Base-by-base conservation (phyloP, 2,888 invertebrate species). In the Allygus modestus region DNA sequence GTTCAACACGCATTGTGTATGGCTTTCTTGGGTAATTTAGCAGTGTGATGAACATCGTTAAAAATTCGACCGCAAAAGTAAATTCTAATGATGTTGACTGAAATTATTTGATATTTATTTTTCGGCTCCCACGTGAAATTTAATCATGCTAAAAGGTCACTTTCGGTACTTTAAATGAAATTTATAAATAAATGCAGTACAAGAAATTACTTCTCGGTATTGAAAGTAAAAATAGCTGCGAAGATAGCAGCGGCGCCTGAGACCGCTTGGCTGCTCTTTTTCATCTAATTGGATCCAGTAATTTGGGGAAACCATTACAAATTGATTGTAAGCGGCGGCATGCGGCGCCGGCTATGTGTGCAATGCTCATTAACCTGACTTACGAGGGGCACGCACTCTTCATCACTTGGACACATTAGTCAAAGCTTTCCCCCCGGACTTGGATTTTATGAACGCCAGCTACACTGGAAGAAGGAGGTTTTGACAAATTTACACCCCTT, bases 401-500 rank as follows among this genome's bases (percentile, higher is more conserved):
- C 41, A 23, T 41, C 71, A 41, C 41, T 23, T 12, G 1, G 41
- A n/a, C 41, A 41, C 41, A 37, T 46, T 43, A 46, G 46, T 41
- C 41, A 51, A 77, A 46, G 46, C 75, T 77, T 77, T 77, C 75
- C 28, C 75, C n/a, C 69, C 23, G 33, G 33, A 31, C 43, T 37
- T 26, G 51, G 43, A 77, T 77, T 77, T 77, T 77, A 77, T 77
- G 43, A 46, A 77, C 75, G 46, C 75, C 46, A 20, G 31, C 31
- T 9, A 71, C 71, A 31, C 31, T 5, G 11, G n/a, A n/a, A 23
- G 41, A 17, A 1, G 46, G 46, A 23, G 46, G 23, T 41, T 73
- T 73, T 73, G 75, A 77, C 75, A 77, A 77, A 77, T 77, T 77
- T 77, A 51, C 51, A n/a, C 75, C 46, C n/a, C 41, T 17, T 46